Evolutionary conservation across 2,113 vertebrate species (phyloP).

Genomic region (Mandrillus leucophaeus): DNA sequence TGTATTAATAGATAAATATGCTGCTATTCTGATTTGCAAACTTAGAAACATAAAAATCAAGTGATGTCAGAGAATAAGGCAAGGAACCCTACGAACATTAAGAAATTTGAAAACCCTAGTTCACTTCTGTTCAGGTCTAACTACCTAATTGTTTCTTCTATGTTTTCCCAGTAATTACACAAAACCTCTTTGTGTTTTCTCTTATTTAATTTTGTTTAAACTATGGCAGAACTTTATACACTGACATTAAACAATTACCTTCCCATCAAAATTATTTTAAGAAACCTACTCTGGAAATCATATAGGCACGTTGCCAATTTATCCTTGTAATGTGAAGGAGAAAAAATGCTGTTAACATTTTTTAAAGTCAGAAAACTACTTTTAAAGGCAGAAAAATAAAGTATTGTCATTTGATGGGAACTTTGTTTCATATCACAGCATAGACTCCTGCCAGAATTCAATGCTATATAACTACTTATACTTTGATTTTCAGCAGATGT

Average conservation of each 20-base stretch:
- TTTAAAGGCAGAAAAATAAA: slow-evolving; percentile 51
- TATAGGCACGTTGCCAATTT: background rate
- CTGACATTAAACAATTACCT: slow-evolving; percentile 26
- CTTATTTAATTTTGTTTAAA: slow-evolving; percentile 37
- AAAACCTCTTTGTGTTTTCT: slow-evolving; percentile 35
- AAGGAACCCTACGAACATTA: background rate
- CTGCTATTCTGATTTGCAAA: background rate
- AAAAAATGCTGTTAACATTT: slow-evolving; percentile 33
- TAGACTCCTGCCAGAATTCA: slow-evolving; percentile 15
- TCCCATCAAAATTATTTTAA: slow-evolving; percentile 53
- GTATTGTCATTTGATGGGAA: slow-evolving; percentile 24
- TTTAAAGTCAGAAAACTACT: slow-evolving; percentile 43
- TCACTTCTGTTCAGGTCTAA: background rate
- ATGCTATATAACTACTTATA: slow-evolving; percentile 17
- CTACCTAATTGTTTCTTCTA: background rate
- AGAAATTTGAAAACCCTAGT: background rate
- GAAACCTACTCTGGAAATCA: slow-evolving; percentile 43
- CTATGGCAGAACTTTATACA: background rate
- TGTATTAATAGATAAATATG: background rate
- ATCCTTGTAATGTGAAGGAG: background rate
- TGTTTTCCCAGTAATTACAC: background rate
- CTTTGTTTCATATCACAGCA: background rate
- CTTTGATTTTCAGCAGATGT: slow-evolving; percentile 69
- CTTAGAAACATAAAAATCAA: background rate
- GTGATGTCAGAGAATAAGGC: background rate